Evolutionary conservation across 2,113 vertebrate genomes (phyloP).

Genomic region (Psilopsiagon aymara): DNA sequence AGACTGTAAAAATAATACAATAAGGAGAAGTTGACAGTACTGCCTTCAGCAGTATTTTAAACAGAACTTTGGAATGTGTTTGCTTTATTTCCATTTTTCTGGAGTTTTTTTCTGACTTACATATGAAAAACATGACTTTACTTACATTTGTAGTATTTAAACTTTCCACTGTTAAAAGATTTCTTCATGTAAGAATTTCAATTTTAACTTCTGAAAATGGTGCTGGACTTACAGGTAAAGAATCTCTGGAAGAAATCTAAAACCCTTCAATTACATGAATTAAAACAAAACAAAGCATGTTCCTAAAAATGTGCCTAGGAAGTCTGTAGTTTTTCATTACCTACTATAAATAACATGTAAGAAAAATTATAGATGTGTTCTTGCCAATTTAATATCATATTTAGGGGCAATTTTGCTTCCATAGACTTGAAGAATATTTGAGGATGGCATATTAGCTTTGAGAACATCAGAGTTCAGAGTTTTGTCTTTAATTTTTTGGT

Average conservation of each 20-base stretch:
- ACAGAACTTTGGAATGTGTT: neutral
- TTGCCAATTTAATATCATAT: neutral
- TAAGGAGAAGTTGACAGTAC: neutral
- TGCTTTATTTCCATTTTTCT: neutral
- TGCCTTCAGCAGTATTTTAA: neutral
- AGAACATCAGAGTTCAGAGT: neutral
- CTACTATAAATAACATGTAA: neutral
- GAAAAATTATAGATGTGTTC: neutral
- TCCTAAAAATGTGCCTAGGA: neutral
- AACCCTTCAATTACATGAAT: neutral
- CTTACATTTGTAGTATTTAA: neutral
- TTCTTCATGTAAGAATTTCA: neutral
- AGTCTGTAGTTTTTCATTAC: neutral
- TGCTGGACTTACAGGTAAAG: neutral
- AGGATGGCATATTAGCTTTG: neutral
- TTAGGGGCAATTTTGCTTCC: neutral
- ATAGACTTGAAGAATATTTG: neutral
- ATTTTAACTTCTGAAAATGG: neutral
- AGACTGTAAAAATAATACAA: neutral
- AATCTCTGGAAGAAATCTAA: neutral
- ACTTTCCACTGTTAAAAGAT: neutral
- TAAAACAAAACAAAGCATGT: neutral
- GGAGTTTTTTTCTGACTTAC: neutral
- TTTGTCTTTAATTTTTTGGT: neutral
- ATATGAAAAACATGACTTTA: neutral